phyloP scores from a whole-genome alignment of 2,113 vertebrate species.

The Malaclemys terrapin region DNA sequence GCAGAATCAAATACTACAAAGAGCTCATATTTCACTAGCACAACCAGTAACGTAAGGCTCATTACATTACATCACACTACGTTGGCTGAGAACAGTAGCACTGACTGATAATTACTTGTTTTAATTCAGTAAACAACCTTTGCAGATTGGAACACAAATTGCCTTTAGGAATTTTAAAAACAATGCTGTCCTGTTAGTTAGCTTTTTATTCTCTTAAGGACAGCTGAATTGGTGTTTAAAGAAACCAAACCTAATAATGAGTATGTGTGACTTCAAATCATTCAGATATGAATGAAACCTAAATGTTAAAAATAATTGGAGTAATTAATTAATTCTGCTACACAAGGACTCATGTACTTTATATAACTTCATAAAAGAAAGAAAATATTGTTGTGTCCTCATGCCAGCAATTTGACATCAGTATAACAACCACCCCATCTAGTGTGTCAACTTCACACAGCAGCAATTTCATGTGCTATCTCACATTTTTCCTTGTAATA shows the following conservation, averaged over 20 bases:
- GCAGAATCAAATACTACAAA: conserved; percentile 43
- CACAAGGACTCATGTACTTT: neutral
- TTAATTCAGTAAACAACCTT: conserved; percentile 49
- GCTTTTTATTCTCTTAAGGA: conserved; percentile 33
- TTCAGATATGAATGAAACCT: neutral
- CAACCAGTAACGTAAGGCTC: neutral
- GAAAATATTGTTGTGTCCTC: fast-evolving
- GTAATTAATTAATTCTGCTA: neutral
- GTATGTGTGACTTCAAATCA: conserved; percentile 6
- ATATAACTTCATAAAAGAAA: neutral
- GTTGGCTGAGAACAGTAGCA: conserved; percentile 31
- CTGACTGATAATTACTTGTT: conserved; percentile 33
- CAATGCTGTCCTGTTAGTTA: neutral
- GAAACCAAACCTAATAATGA: neutral
- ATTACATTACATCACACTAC: conserved; percentile 60
- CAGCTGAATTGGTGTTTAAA: conserved; percentile 33
- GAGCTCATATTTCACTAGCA: conserved; percentile 50
- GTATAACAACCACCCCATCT: conserved; percentile 73
- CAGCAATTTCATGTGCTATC: conserved; percentile 14
- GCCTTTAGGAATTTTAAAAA: conserved; percentile 38
- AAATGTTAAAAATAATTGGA: neutral
- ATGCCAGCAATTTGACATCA: neutral
- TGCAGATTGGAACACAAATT: neutral
- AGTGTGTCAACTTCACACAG: conserved; percentile 52
- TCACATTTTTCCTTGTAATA: fast-evolving